phyloP scores from a whole-genome alignment of 2,113 vertebrate genomes.

The Rhea pennata region DNA sequence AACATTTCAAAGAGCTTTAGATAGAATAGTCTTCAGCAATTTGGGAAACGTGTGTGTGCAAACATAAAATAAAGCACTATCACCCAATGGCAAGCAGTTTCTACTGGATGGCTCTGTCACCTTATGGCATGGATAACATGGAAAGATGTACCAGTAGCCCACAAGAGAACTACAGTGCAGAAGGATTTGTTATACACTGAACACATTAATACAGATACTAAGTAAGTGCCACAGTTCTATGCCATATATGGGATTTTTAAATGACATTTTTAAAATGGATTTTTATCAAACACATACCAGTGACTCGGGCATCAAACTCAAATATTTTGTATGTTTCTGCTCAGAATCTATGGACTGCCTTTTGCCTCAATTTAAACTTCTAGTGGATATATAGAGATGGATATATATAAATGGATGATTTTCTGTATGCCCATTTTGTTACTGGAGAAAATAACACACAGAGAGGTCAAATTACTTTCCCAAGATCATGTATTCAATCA shows the following conservation, averaged over 20 bases:
- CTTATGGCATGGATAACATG: fast-evolving
- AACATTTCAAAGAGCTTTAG: background rate
- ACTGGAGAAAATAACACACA: background rate
- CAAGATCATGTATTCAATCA: background rate
- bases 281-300: background rate
- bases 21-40: background rate
- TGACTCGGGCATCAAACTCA: background rate
- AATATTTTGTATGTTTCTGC: background rate
- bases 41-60: background rate
- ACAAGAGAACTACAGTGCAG: background rate
- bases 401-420: background rate
- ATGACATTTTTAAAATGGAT: background rate
- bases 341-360: background rate
- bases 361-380: background rate
- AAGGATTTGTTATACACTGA: background rate
- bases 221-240: background rate
- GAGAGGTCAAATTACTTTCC: background rate
- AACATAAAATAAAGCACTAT: background rate
- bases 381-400: background rate
- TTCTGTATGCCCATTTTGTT: background rate
- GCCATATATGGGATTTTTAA: background rate
- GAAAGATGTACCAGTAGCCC: background rate
- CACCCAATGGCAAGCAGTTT: background rate
- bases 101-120: background rate
- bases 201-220: fast-evolving